Percentiles rank a stretch among this genome's conserved stretches.
Conservation (phyloP, 2,888 invertebrate genomes). For the Rhagium mordax region DNA sequence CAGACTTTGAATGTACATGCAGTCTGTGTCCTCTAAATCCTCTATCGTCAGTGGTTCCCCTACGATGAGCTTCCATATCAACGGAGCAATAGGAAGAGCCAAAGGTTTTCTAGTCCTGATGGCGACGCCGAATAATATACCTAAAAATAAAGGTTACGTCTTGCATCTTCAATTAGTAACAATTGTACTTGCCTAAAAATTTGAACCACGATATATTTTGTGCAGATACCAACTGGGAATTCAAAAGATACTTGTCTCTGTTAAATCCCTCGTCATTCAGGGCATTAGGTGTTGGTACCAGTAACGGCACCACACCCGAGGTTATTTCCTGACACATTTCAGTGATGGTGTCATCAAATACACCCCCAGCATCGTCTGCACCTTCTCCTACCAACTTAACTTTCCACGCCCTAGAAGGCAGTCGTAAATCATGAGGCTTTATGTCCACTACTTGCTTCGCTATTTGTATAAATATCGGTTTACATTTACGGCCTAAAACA, state of each 20-base stretch:
- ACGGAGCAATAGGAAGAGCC: slow-evolving; percentile 75
- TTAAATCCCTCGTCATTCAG: slow-evolving; percentile 77
- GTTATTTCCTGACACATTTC: slow-evolving; percentile 79
- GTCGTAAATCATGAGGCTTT: slow-evolving; percentile 73
- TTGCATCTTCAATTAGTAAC: too few relatives aligned
- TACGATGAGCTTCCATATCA: slow-evolving; percentile 77
- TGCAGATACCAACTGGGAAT: slow-evolving; percentile 73
- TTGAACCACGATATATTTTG: slow-evolving; percentile 75
- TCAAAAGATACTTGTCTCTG: slow-evolving; percentile 75
- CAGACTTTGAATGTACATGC: slow-evolving; percentile 74
- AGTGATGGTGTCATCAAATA: slow-evolving; percentile 80
- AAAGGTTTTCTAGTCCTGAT: slow-evolving; percentile 79
- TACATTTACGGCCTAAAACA: slow-evolving; percentile 69
- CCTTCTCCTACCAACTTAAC: slow-evolving; percentile 78
- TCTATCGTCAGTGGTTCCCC: slow-evolving; percentile 74
- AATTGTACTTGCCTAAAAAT: slow-evolving; percentile 72
- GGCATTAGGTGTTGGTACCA: slow-evolving; percentile 77
- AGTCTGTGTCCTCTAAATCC: slow-evolving; percentile 77
- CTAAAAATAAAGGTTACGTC: slow-evolving; percentile 58
- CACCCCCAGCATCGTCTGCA: slow-evolving; percentile 80
- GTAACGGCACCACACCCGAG: slow-evolving; percentile 73
- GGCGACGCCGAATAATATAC: slow-evolving; percentile 77
- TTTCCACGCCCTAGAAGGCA: slow-evolving; percentile 79
- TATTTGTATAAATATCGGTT: slow-evolving; percentile 77
- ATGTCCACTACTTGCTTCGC: slow-evolving; percentile 77